Percentiles rank a stretch among this genome's conserved stretches.
These are phyloP conservation scores for Tribolium freemani DNA, from an alignment of 2,888 invertebrate genomes.

Conservation along the genomic window DNA sequence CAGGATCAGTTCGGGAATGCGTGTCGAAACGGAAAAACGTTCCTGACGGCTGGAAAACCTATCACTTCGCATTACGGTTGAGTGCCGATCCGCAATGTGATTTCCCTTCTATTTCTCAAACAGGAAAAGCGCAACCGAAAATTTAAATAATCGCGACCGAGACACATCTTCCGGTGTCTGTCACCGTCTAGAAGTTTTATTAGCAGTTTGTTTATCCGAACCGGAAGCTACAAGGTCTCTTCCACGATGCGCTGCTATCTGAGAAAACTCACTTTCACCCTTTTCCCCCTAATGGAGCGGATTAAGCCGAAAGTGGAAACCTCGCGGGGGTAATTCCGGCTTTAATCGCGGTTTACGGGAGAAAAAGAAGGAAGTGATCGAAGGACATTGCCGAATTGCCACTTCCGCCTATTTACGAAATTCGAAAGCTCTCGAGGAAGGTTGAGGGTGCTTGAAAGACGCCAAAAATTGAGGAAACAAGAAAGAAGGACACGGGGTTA, in stretches of 20 bases:
- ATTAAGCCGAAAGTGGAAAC: slow-evolving; percentile 24
- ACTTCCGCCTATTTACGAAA: slow-evolving; percentile 35
- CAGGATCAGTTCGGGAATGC: slow-evolving; percentile 50
- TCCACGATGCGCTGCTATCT: slow-evolving; percentile 12
- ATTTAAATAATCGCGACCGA: slow-evolving; percentile 19
- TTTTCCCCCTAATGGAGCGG: slow-evolving; percentile 24
- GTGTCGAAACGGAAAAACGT: slow-evolving; percentile 58
- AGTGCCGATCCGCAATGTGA: slow-evolving; percentile 54
- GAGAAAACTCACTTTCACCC: slow-evolving; percentile 21
- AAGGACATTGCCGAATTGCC: slow-evolving; percentile 37
- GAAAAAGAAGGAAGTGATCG: not conserved
- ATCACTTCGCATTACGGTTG: slow-evolving; percentile 53
- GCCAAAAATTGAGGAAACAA: not conserved
- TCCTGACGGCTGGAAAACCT: slow-evolving; percentile 50
- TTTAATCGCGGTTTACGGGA: slow-evolving; percentile 9
- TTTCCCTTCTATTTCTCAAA: slow-evolving; percentile 51
- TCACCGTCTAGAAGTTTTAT: slow-evolving; percentile 23
- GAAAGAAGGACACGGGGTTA: not conserved
- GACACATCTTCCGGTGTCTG: slow-evolving; percentile 3
- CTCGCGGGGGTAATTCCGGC: slow-evolving; percentile 11
- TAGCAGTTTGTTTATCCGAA: slow-evolving; percentile 25
- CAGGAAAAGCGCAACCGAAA: slow-evolving; percentile 28
- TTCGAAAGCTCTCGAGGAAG: slow-evolving; percentile 29
- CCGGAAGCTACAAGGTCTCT: slow-evolving; percentile 2
- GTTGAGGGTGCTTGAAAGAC: slow-evolving; percentile 9